Conservation (phyloP, 2,113 vertebrate species). For the Dipodomys spectabilis region DNA sequence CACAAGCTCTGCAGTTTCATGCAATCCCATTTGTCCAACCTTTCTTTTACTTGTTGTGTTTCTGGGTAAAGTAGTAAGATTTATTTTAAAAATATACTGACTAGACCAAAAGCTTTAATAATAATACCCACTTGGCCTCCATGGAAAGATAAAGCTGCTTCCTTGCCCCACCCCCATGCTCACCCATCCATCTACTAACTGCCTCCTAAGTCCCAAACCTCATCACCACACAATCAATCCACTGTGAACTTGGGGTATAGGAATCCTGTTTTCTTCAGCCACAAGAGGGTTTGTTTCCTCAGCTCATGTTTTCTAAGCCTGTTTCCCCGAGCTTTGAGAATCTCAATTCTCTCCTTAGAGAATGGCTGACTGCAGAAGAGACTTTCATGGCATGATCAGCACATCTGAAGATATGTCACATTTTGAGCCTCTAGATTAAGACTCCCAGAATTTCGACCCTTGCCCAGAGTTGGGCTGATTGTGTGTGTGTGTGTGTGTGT, state of each 20-base stretch:
- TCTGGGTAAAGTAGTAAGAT: not conserved
- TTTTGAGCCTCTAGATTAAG: not conserved
- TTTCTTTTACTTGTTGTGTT: too few species aligned
- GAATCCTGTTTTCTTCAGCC: not conserved
- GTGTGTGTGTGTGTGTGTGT: too few species aligned
- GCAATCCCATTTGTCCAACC: too few species aligned
- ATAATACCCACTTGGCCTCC: not conserved
- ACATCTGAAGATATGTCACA: not conserved
- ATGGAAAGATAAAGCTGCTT: not conserved
- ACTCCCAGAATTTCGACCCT: not conserved
- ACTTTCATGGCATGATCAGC: accelerated
- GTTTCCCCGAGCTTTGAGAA: not conserved
- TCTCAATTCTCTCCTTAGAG: not conserved
- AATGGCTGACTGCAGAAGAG: not conserved
- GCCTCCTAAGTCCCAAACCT: not conserved
- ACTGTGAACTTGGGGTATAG: not conserved
- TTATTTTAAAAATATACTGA: not conserved
- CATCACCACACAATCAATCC: not conserved
- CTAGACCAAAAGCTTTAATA: not conserved
- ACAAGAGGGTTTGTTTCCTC: accelerated
- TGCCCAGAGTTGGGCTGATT: not conserved
- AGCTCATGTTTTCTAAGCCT: not conserved
- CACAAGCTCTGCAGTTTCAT: too few species aligned
- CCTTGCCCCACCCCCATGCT: accelerated
- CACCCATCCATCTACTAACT: too few species aligned